Base-by-base conservation (phyloP, 2,113 vertebrate genomes). In the Hippoglossus stenolepis region DNA sequence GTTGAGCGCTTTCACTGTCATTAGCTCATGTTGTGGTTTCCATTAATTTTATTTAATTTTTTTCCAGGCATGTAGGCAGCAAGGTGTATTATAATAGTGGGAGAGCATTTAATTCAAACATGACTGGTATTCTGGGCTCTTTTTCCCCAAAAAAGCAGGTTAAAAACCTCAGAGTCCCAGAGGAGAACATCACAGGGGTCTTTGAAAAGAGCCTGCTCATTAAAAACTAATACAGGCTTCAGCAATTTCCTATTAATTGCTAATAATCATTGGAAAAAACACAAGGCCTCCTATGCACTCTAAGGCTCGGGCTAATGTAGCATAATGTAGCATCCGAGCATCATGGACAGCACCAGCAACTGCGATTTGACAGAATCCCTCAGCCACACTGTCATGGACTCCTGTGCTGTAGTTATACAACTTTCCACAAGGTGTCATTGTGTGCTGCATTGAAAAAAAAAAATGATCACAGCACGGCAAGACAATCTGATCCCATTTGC, bases 401-500 rank as follows among this genome's bases (percentile, higher is more conserved):
- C 51, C 58, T 75, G 47, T 35, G 70, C 76, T 93, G 92, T 80
- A 89, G 83, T 92, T 90, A 80, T 73, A 59, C 75, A 74, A 70
- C 4, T 8, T 56, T 67, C 91, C 90, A 93, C 91, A 87, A 90
- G 91, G 84, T 92, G 92, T 90, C 90, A 82, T 84, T 73, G 70
- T 89, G 81, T 62, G 51, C 89, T 83, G 24, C 85, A 57, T 12
- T 84, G 72, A 75, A 73, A 79, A 73, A 79, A 62, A 61, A 59
- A 47, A 5, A 18, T 73, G 77, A 65, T 63, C 59, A 62, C 68
- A 23, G 56, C 45, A 79, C 68, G 24, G 56, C 45, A 79, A 85
- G 60, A 85, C 85, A 86, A 85, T 76, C 70, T 86, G 90, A 82
- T 78, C 57, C 75, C 26, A 80, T 85, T 87, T 86, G 49, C 87